Evolutionary conservation across 2,113 vertebrate species (phyloP).

Genomic region (Chlamydotis undulata): DNA sequence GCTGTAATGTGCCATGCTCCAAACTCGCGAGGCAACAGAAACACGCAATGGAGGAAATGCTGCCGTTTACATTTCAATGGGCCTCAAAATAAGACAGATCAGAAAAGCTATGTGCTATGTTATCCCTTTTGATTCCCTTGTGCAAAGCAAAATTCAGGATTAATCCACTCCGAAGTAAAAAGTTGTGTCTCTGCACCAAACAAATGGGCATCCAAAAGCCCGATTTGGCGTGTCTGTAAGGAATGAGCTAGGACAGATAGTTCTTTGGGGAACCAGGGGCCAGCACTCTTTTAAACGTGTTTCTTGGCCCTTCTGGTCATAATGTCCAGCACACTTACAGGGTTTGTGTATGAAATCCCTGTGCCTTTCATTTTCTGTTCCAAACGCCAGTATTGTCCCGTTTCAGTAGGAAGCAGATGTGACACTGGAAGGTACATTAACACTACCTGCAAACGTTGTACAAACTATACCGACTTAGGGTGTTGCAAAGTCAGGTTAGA

Average conservation of each 20-base stretch:
- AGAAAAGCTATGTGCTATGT: not conserved
- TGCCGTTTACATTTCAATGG: not conserved
- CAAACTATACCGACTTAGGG: not conserved
- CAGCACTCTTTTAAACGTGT: not conserved
- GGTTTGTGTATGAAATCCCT: not conserved
- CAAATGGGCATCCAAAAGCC: not conserved
- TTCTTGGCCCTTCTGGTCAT: not conserved
- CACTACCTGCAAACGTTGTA: not conserved
- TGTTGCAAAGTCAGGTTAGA: not conserved
- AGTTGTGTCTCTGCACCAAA: not conserved
- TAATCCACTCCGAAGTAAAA: not conserved
- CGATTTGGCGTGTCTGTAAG: not conserved
- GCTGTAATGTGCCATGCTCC: constrained; percentile 80
- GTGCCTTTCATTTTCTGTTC: not conserved
- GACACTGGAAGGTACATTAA: not conserved
- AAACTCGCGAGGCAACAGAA: constrained; percentile 55
- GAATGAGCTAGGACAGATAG: not conserved
- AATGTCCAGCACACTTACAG: not conserved
- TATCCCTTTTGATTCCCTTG: not conserved
- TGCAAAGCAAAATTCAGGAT: not conserved
- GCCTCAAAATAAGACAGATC: not conserved
- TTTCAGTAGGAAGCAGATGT: not conserved
- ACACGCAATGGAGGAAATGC: not conserved
- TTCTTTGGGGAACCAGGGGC: not conserved
- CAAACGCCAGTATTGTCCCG: not conserved